phyloP scores from a whole-genome alignment of 2,113 vertebrate genomes.

The Crotalus viridis region DNA sequence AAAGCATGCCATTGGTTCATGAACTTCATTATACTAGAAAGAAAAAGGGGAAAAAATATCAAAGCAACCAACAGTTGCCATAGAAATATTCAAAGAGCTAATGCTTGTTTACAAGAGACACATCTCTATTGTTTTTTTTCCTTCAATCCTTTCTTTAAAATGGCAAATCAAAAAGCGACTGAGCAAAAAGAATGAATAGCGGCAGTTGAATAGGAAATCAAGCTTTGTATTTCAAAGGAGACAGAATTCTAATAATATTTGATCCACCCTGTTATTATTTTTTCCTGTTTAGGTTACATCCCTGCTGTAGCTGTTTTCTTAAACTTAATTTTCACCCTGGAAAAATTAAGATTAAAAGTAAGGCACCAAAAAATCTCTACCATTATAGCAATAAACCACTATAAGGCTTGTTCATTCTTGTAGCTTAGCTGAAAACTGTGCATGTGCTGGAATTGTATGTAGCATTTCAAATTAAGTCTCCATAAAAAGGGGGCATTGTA shows the following conservation, averaged over 20 bases:
- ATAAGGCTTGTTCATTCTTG: slow-evolving; percentile 50
- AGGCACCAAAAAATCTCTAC: slow-evolving; percentile 78
- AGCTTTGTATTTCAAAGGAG: slow-evolving; percentile 72
- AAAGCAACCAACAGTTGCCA: slow-evolving; percentile 88
- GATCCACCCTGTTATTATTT: slow-evolving; percentile 69
- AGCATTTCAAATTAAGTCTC: slow-evolving; percentile 42
- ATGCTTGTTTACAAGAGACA: slow-evolving; percentile 88
- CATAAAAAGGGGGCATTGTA: slow-evolving; percentile 56
- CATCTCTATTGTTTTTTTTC: slow-evolving; percentile 73
- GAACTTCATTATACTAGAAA: slow-evolving; percentile 77
- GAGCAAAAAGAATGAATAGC: slow-evolving; percentile 75
- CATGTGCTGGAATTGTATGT: slow-evolving; percentile 50
- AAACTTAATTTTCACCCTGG: slow-evolving; percentile 76
- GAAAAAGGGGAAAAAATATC: slow-evolving; percentile 68
- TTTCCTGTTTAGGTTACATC: slow-evolving; percentile 73
- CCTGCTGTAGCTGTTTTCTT: slow-evolving; percentile 75
- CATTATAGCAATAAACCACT: slow-evolving; percentile 62
- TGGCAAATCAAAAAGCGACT: slow-evolving; percentile 78
- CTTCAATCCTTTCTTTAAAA: slow-evolving; percentile 75
- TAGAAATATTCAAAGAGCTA: slow-evolving; percentile 85
- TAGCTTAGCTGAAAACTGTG: slow-evolving; percentile 51
- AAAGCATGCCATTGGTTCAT: slow-evolving; percentile 79
- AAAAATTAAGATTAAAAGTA: slow-evolving; percentile 82
- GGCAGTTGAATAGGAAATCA: slow-evolving; percentile 73
- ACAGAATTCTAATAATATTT: slow-evolving; percentile 70